Percentiles rank a stretch among this genome's conserved stretches.
phyloP scores from a whole-genome alignment of 2,888 invertebrate species.

The Homarus gammarus region DNA sequence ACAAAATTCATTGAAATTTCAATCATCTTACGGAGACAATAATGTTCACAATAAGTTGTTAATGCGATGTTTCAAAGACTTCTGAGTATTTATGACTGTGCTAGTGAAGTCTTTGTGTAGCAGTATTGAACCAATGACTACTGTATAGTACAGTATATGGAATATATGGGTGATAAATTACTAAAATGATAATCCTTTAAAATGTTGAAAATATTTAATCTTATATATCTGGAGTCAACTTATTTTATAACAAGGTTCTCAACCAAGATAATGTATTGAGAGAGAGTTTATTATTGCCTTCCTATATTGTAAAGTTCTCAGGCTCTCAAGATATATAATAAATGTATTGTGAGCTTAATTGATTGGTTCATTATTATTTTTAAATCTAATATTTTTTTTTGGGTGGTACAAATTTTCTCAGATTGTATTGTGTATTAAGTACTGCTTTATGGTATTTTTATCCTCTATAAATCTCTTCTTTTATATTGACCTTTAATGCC shows the following conservation, averaged over 20 bases:
- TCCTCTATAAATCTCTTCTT: not conserved
- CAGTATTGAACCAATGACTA: no score
- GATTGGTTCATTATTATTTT: not conserved
- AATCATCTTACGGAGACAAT: not conserved
- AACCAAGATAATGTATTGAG: not conserved
- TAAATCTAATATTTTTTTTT: not conserved
- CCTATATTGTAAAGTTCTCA: slow-evolving; percentile 11
- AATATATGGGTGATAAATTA: no score
- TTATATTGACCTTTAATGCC: not conserved
- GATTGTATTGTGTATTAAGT: slow-evolving; percentile 9
- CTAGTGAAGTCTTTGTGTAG: no score
- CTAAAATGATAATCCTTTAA: no score
- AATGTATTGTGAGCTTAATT: slow-evolving; percentile 15
- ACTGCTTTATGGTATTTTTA: not conserved
- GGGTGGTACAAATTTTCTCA: slow-evolving; percentile 15
- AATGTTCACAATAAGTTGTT: not conserved
- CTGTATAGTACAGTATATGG: no score
- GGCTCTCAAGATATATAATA: slow-evolving; percentile 1
- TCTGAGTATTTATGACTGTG: no score
- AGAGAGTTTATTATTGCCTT: slow-evolving; percentile 4
- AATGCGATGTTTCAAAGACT: no score
- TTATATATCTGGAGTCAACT: not conserved
- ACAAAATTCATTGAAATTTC: no score
- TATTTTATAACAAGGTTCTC: not conserved
- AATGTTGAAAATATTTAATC: no score